These are phyloP conservation scores for Urocynchramus pylzowi DNA, from an alignment of 2,113 vertebrate genomes.

Conservation along the genomic window DNA sequence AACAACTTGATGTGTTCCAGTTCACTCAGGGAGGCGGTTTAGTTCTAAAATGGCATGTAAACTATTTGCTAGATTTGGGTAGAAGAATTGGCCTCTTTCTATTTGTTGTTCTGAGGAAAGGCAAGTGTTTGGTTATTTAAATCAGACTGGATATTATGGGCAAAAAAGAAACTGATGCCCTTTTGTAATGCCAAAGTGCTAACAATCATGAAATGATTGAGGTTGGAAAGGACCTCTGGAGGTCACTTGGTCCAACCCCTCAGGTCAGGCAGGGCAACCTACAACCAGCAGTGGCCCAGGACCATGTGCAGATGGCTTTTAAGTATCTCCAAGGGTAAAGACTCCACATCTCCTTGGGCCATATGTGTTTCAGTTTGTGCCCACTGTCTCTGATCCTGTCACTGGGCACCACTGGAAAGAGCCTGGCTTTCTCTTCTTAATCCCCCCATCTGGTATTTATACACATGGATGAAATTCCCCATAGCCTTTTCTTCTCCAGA, in stretches of 20 bases:
- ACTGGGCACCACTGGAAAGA: neutral
- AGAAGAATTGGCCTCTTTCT: neutral
- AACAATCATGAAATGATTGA: neutral
- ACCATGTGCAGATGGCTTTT: neutral
- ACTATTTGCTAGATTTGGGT: neutral
- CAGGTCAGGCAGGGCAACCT: neutral
- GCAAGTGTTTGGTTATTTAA: neutral
- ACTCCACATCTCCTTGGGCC: neutral
- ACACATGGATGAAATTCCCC: neutral
- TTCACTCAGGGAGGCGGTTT: accelerated
- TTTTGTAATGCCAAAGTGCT: neutral
- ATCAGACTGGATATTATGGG: neutral
- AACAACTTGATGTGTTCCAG: neutral
- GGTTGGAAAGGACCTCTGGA: neutral
- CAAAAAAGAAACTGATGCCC: neutral
- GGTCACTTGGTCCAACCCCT: neutral
- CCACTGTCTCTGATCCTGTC: neutral
- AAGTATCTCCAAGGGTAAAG: neutral
- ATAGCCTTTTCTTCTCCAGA: neutral
- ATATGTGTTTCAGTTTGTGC: neutral
- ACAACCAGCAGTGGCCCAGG: neutral
- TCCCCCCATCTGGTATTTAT: neutral
- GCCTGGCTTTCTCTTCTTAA: neutral
- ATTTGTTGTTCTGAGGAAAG: neutral
- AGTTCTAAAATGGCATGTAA: neutral